Conservation (phyloP, 2,797 vertebrate species). For the Huso huso region DNA sequence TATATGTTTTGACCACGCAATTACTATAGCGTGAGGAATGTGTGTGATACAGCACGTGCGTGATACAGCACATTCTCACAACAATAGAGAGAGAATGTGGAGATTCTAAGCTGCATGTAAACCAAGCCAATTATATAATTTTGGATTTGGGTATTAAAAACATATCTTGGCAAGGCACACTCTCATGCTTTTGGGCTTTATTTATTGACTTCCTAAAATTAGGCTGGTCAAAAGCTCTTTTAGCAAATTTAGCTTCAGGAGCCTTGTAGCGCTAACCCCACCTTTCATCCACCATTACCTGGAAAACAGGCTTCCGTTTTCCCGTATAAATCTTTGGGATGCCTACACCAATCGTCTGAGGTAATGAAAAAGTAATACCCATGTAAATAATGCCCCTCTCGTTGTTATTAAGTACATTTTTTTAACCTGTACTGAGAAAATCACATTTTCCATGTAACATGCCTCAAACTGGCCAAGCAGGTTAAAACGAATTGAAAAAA, state of each 20-base stretch:
- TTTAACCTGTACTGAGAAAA: slow-evolving; percentile 5
- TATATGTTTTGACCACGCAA: no score
- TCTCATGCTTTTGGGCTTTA: no score
- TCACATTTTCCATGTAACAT: slow-evolving; percentile 2
- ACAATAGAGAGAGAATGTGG: no score
- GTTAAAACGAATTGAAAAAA: neutral
- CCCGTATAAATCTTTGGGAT: slow-evolving; percentile 66
- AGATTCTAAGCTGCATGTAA: no score
- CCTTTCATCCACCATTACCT: slow-evolving; percentile 58
- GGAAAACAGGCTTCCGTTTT: slow-evolving; percentile 59
- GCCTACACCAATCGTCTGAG: slow-evolving; percentile 68
- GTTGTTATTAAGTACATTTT: neutral
- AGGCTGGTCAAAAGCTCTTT: no score
- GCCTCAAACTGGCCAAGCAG: slow-evolving; percentile 4
- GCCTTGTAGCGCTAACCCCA: slow-evolving; percentile 35
- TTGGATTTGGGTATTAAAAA: no score
- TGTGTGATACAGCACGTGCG: no score
- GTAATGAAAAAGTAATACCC: slow-evolving; percentile 50
- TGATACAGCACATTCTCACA: no score
- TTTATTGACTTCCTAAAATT: no score
- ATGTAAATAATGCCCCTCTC: neutral
- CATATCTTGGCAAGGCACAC: no score
- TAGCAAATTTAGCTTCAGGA: slow-evolving; percentile 12
- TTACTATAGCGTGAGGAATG: no score
- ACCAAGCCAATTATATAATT: no score